Evolutionary conservation across 2,113 vertebrate species (phyloP), one percentile per base, ranked within the genome.

Genomic region (Boulengeromyrus knoepffleri): DNA sequence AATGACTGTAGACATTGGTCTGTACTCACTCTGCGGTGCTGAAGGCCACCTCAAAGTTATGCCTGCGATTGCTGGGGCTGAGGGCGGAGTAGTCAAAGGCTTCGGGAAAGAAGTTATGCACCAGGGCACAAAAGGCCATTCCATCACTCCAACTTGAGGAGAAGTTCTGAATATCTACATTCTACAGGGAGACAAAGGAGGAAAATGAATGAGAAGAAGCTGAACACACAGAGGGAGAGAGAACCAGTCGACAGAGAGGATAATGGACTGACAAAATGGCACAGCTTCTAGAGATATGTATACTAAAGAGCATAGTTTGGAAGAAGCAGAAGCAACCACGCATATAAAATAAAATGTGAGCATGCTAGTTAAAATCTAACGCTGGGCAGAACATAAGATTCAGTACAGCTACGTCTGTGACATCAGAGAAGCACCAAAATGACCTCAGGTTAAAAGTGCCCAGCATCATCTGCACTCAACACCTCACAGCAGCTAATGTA

Each of bases 81-180:
- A 99, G 96, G 84, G 97, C 95, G 88, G 95, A 94, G 90, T 98
- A 99, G 95, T 99, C 99, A 70, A 99, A 99, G 0, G 99, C 97
- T 0, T 99, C 98, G 0, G 99, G 99, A 92, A 99, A 99, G 95
- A 99, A 99, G 93, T 99, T 97, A 95, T 99, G 99, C 58, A 99
- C 98, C 91, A 99, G 95, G 80, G 98, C 99, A 39, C 99, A 99
- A 93, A 99, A 99, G 5, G 99, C 99, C 98, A 99, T 98, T 56
- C 99, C 99, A 0, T 99, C 96, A 1, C 98, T 99, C 99, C 99
- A 99, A 90, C 99, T 99, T 90, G 98, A 99, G 1, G 99, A 99
- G 93, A 99, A 99, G 94, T 99, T 99, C 96, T 99, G 98, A 93
- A 99, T 99, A 89, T 98, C 95, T 94, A 99, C 98, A 0, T 99